Base-by-base conservation (phyloP, 2,797 vertebrate genomes). In the Mareca strepera region DNA sequence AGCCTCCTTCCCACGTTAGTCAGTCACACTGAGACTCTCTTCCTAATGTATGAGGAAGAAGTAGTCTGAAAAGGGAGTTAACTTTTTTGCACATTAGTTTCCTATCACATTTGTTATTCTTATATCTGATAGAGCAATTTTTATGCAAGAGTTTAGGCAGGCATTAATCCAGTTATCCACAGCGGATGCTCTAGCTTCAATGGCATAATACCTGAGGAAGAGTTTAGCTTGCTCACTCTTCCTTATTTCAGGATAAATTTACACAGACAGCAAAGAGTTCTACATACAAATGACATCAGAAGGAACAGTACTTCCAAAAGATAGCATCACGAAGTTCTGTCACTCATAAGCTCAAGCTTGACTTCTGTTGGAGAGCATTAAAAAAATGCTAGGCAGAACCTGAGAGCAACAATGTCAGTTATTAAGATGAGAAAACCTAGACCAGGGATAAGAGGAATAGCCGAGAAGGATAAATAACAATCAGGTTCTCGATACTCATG, bases 381-480 rank as follows among this genome's bases (percentile, higher is more conserved):
- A 89, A 50, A 22, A 95, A 77, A 79, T 8, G 17, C 11, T 23
- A n/a, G 7, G 17, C 23, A 76, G 55, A 73, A 69, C 22, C 17
- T 7, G 60, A 87, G 9, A 77, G 60, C 70, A 88, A 83, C 60
- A 62, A 8, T n/a, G 11, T 68, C 86, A 88, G 23, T 88, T 87
- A 82, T 44, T 28, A 60, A 86, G 50, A 59, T 44, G 48, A 22
- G 46, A 78, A 77, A 90, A 82, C 28, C 13, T 60, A 29, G 37
- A 84, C 26, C 11, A 7, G 13, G 76, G 68, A 74, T 76, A 75
- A 90, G 43, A 88, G 17, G 33, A 92, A 90, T 41, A 68, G 53
- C 33, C 90, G 80, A 58, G 21, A 67, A 22, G 20, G 44, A 84
- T 64, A 91, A 96, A 72, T 43, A 94, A 80, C 72, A 76, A 81